Evolutionary conservation across 2,888 invertebrate genomes (phyloP).

Genomic region (Macropis europaea): DNA sequence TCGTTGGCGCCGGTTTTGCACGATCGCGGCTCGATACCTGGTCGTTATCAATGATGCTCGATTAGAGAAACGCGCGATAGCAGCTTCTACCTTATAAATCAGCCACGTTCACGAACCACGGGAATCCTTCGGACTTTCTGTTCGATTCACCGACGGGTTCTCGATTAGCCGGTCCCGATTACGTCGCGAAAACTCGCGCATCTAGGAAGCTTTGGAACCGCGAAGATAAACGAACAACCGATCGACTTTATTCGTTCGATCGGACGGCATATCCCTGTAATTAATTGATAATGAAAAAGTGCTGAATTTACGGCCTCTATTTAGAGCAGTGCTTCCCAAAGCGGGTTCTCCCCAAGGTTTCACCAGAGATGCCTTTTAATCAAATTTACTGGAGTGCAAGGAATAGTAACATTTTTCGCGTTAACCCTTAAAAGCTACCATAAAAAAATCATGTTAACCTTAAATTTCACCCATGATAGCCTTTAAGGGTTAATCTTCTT

Average conservation of each 20-base stretch:
- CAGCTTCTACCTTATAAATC: slow-evolving; percentile 58
- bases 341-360: too few relatives aligned
- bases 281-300: slow-evolving; percentile 44
- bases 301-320: slow-evolving; percentile 39
- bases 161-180: slow-evolving; percentile 59
- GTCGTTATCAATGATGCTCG: slow-evolving; percentile 69
- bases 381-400: too few relatives aligned
- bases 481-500: too few relatives aligned
- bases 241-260: slow-evolving; percentile 41
- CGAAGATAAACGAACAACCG: slow-evolving; percentile 23
- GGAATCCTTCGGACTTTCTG: slow-evolving; percentile 41
- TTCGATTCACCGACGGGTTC: slow-evolving; percentile 48
- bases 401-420: too few relatives aligned
- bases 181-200: slow-evolving; percentile 40
- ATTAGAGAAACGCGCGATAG: slow-evolving; percentile 70
- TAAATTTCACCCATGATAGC: too few relatives aligned
- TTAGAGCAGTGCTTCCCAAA: too few relatives aligned
- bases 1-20: slow-evolving; percentile 63
- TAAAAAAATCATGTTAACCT: too few relatives aligned
- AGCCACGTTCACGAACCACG: slow-evolving; percentile 54
- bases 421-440: too few relatives aligned
- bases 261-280: slow-evolving; percentile 35
- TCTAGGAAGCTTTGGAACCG: background rate
- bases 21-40: slow-evolving; percentile 56
- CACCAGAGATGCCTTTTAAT: too few relatives aligned